These are phyloP conservation scores for Hemiscyllium ocellatum DNA, from an alignment of 2,113 vertebrate genomes.

Conservation along the genomic window DNA sequence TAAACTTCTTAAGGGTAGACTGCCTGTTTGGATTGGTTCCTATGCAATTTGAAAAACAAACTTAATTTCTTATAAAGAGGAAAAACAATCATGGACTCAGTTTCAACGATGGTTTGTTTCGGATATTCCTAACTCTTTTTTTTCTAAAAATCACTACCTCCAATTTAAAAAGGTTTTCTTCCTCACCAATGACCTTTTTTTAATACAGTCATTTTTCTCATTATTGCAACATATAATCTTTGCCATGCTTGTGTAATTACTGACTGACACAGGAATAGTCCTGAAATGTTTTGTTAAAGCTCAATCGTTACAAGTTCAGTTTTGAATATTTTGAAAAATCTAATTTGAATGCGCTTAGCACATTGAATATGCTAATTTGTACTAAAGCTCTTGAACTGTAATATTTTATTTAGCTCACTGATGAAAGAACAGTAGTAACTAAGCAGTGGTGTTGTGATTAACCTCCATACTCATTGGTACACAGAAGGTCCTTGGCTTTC, in stretches of 20 bases:
- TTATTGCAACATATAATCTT: neutral
- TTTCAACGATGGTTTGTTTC: neutral
- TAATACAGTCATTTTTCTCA: neutral
- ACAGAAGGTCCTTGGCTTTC: neutral
- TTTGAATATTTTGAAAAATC: neutral
- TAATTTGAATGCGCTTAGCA: neutral
- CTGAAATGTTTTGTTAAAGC: neutral
- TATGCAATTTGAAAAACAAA: too few relatives aligned
- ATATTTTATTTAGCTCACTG: neutral
- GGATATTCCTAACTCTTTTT: neutral
- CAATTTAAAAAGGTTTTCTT: neutral
- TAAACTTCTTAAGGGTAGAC: too few relatives aligned
- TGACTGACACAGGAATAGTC: neutral
- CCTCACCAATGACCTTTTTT: neutral
- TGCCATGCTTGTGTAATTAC: neutral
- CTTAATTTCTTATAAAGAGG: neutral
- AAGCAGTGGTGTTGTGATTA: neutral
- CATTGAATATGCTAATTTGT: neutral
- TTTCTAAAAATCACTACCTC: neutral
- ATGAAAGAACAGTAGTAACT: neutral
- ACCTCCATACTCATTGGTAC: neutral
- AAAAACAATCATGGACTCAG: neutral
- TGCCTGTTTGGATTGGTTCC: too few relatives aligned
- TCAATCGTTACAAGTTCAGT: neutral
- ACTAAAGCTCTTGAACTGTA: neutral